Evolutionary conservation across 2,113 vertebrate genomes (phyloP).

Genomic region (Lophochroa leadbeateri): DNA sequence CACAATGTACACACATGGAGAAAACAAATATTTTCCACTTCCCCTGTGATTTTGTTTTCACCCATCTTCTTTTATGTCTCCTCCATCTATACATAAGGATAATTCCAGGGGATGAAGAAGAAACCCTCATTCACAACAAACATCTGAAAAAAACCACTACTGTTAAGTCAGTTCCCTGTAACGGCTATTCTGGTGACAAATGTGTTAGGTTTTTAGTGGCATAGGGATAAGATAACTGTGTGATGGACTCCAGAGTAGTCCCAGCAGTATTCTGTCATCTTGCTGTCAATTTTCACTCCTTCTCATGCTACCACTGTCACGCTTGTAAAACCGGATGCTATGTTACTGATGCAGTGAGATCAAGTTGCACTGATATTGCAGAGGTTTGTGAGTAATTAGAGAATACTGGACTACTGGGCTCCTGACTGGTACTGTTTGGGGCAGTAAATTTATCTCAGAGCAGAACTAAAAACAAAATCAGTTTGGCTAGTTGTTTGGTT

Average conservation of each 20-base stretch:
- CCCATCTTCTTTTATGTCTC: neutral
- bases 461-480: neutral
- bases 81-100: neutral
- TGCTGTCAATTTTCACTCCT: slow-evolving; percentile 51
- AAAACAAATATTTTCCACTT: neutral
- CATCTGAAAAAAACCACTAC: neutral
- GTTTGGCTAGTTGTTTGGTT: neutral
- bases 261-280: slow-evolving; percentile 22
- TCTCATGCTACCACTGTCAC: neutral
- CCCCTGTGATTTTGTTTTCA: neutral
- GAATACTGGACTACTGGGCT: neutral
- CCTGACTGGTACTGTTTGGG: neutral
- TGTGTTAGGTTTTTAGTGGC: neutral
- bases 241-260: slow-evolving; percentile 7
- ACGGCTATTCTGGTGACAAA: neutral
- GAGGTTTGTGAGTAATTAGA: neutral
- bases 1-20: neutral
- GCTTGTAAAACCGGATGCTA: neutral
- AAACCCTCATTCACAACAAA: neutral
- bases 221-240: neutral
- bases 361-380: neutral
- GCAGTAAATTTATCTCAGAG: neutral
- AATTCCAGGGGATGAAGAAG: neutral
- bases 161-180: neutral
- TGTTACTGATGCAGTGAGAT: neutral